These are phyloP conservation scores for Sinotaia quadrata DNA, from an alignment of 2,888 invertebrate species.

Conservation along the genomic window DNA sequence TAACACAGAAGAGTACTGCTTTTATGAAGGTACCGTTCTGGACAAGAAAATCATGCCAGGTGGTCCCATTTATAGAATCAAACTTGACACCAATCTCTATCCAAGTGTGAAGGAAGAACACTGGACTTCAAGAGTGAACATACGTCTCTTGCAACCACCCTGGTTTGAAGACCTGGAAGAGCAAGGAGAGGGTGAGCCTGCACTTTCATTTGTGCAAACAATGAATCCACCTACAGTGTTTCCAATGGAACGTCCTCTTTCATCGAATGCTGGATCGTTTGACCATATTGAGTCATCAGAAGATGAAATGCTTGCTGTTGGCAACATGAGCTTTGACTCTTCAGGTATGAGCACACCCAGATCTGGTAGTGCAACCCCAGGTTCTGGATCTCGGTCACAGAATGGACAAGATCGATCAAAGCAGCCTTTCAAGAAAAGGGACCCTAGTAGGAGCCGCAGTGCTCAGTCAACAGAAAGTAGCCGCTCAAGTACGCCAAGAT, in stretches of 20 bases:
- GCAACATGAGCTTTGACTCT: conserved; percentile 62
- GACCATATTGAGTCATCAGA: conserved; percentile 60
- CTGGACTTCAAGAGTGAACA: conserved; percentile 90
- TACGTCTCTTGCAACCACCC: conserved; percentile 91
- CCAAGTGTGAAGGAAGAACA: conserved; percentile 41
- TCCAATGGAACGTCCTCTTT: conserved; percentile 37
- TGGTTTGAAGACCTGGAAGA: conserved; percentile 94
- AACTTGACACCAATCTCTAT: conserved; percentile 4
- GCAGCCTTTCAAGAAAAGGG: conserved; percentile 64
- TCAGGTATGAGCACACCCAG: conserved; percentile 70
- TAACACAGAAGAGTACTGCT: conserved; percentile 78
- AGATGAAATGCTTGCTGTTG: conserved; percentile 63
- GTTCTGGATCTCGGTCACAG: conserved; percentile 53
- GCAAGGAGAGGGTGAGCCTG: conserved; percentile 35
- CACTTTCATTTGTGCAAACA: not conserved
- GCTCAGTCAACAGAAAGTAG: conserved; percentile 68
- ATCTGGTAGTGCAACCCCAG: conserved; percentile 89
- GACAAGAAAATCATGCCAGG: conserved; percentile 75
- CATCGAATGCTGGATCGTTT: conserved; percentile 42
- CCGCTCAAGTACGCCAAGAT: conserved; percentile 68
- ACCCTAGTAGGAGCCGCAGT: conserved; percentile 64
- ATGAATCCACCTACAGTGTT: conserved; percentile 24
- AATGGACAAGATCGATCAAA: conserved; percentile 48
- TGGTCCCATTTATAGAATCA: conserved; percentile 8
- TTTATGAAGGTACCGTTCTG: conserved; percentile 87